Base-by-base conservation (phyloP, 2,797 vertebrate species). In the Lerista edwardsae region DNA sequence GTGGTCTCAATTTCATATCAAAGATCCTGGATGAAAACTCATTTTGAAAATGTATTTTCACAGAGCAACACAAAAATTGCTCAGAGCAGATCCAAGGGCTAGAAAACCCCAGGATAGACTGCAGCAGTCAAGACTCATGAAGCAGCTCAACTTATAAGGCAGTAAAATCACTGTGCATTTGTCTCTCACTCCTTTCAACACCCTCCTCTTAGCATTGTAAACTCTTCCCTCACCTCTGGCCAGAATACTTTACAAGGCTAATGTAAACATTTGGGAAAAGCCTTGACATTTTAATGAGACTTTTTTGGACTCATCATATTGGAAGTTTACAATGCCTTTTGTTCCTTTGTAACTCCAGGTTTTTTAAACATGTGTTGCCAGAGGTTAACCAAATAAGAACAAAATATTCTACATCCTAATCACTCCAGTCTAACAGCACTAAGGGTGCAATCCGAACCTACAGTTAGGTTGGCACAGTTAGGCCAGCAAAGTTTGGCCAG, bases 131-230 rank as follows among this genome's bases (percentile, higher is more conserved):
- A 65, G 29, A 47, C 61, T n/a, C 7, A 25, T 41, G 61, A 61
- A 72, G 17, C n/a, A 1, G 19, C 41, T 15, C 14, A 25, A 23
- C 29, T 23, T 84, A 90, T 57, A 84, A 83, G 87, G 82, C 25
- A 83, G 86, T 77, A 85, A 92, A 92, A 92, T 84, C 82, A 86
- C 83, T 88, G 80, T 47, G 41, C 21, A n/a, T 41, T 79, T 23
- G 19, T 34, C 21, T 17, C 14, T 7, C 17, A 31, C 36, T 1
- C 34, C 19, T 27, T 44, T 36, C 67, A 75, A 31, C 68, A 86
- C 91, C 87, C 87, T 92, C 90, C 91, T 84, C 86, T 78, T 93
- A 91, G 82, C 91, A 90, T 88, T 88, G 91, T 71, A 91, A 91
- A 84, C 88, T 15, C 83, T 85, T 82, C 86, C 80, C 89, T 93